These are phyloP conservation scores for Pachliopta kotzebuea DNA, from an alignment of 2,888 invertebrate species.

Conservation along the genomic window DNA sequence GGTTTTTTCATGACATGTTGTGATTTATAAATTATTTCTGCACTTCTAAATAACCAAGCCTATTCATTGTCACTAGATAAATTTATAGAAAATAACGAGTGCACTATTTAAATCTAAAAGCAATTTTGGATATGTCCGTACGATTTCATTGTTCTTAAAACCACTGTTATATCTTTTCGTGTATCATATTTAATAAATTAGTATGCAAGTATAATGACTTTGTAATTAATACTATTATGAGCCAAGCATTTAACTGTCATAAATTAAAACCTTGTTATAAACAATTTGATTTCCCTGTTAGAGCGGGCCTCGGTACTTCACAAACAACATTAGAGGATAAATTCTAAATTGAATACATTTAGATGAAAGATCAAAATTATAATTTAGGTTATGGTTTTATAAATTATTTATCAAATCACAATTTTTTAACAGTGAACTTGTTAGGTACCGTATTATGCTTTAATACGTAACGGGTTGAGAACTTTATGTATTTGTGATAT, in stretches of 20 bases:
- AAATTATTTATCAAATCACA: background rate
- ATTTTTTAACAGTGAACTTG: background rate
- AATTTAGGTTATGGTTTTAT: background rate
- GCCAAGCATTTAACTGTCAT: conserved; percentile 24
- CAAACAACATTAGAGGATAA: conserved; percentile 14
- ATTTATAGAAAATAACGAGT: too few species aligned
- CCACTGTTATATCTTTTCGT: background rate
- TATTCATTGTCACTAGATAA: background rate
- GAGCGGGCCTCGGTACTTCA: conserved; percentile 11
- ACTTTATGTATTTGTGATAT: too few species aligned
- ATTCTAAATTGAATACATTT: conserved; percentile 14
- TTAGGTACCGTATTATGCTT: background rate
- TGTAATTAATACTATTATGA: conserved; percentile 18
- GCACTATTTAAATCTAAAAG: too few species aligned
- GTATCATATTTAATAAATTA: background rate
- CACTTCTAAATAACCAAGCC: background rate
- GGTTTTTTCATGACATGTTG: too few species aligned
- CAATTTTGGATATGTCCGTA: too few species aligned
- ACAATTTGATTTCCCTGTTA: conserved; percentile 26
- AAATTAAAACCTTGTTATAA: conserved; percentile 25
- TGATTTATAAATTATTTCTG: background rate
- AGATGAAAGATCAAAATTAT: background rate
- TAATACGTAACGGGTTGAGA: too few species aligned
- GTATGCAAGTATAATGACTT: background rate
- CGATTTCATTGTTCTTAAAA: too few species aligned